Evolutionary conservation across 2,113 vertebrate species (phyloP).

Genomic region (Pungitius pungitius): DNA sequence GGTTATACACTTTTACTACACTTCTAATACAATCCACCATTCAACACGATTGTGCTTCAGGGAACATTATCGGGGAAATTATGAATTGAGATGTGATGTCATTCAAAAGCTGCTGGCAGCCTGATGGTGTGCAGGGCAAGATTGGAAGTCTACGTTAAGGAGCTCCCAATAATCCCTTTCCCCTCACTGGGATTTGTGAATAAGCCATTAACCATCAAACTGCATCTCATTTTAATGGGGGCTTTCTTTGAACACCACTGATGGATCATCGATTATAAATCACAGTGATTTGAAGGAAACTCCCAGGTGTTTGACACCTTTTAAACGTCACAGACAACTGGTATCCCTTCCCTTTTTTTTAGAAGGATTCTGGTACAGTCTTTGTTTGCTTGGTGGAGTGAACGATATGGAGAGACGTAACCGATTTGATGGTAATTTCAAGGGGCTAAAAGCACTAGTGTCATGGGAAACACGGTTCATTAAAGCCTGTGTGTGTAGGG

Average conservation of each 20-base stretch:
- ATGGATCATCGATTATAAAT: background rate
- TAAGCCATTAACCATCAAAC: background rate
- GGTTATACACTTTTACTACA: background rate
- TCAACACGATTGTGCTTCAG: background rate
- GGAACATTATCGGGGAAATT: background rate
- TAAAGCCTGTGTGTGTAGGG: background rate
- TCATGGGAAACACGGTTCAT: background rate
- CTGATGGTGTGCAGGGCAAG: background rate
- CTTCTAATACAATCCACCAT: background rate
- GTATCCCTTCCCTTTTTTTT: background rate
- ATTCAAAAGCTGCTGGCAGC: background rate
- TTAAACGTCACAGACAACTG: constrained; percentile 25
- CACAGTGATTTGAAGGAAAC: constrained; percentile 4
- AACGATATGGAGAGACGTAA: background rate
- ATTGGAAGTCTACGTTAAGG: background rate
- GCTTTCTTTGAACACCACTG: background rate
- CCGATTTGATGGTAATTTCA: background rate
- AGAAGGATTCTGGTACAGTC: background rate
- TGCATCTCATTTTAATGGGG: background rate
- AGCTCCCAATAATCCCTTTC: constrained; percentile 16
- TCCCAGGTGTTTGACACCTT: constrained; percentile 7
- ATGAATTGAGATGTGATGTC: background rate
- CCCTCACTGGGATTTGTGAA: background rate
- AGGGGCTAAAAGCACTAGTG: background rate
- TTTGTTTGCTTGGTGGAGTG: background rate